phyloP scores from a whole-genome alignment of 53 echinoderm and acorn worm genomes.

The Patiria pectinifera region DNA sequence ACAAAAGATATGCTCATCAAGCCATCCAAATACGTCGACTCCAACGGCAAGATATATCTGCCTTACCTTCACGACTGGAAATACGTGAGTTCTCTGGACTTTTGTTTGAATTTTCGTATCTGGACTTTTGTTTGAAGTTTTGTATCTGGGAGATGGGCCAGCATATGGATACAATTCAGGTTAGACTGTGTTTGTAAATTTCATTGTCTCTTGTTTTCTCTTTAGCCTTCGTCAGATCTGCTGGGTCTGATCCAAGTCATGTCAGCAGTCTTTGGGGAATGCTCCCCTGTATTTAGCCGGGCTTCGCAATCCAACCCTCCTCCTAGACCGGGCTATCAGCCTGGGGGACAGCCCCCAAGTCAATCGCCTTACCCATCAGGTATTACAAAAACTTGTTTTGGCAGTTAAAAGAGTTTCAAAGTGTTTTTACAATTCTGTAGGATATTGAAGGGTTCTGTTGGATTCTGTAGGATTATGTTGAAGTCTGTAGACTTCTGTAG shows the following conservation, averaged over 20 bases:
- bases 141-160: background rate
- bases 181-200: background rate
- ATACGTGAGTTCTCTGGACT: conserved; percentile 73
- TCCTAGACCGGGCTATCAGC: conserved; percentile 54
- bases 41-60: conserved; percentile 86
- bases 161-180: background rate
- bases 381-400: background rate
- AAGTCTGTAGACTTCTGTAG: no score
- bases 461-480: no score
- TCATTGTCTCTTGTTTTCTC: background rate
- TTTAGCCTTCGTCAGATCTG: conserved; percentile 85
- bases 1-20: conserved; percentile 91
- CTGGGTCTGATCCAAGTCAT: conserved; percentile 89
- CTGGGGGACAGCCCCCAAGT: conserved; percentile 50
- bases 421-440: no score
- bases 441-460: no score
- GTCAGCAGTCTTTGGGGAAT: conserved; percentile 87
- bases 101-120: no score
- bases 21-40: conserved; percentile 87
- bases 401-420: no score
- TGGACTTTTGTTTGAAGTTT: background rate
- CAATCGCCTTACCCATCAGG: conserved; percentile 64
- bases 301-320: conserved; percentile 49
- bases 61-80: conserved; percentile 97
- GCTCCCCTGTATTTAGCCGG: conserved; percentile 83